Percentiles rank a stretch among this genome's conserved stretches.
Evolutionary conservation across 2,888 invertebrate species (phyloP).

Genomic region (Ectemnius cavifrons): DNA sequence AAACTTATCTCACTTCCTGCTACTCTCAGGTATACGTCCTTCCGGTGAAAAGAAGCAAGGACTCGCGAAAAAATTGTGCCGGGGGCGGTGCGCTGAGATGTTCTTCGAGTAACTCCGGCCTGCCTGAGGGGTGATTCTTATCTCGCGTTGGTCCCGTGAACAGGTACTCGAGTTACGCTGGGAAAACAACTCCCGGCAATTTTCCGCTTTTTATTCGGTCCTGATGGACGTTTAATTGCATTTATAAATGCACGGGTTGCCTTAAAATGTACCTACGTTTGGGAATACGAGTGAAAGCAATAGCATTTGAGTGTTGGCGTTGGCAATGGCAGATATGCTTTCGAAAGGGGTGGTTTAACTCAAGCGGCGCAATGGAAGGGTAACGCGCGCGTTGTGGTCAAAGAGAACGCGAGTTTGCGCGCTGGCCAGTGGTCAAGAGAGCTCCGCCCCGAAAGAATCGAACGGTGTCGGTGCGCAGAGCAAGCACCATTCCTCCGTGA

Average conservation of each 20-base stretch:
- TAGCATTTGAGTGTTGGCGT: no score
- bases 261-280: no score
- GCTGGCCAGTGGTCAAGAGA: slow-evolving; percentile 75
- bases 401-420: slow-evolving; percentile 67
- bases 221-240: no score
- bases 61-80: slow-evolving; percentile 20
- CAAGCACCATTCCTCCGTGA: slow-evolving; percentile 15
- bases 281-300: no score
- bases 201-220: no score
- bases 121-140: neutral
- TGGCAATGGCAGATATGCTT: neutral
- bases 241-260: no score
- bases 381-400: slow-evolving; percentile 9
- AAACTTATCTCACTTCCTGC: slow-evolving; percentile 59
- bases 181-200: no score
- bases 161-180: no score
- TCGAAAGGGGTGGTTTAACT: slow-evolving; percentile 15
- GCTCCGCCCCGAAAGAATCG: slow-evolving; percentile 75
- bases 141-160: neutral
- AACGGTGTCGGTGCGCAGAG: slow-evolving; percentile 55
- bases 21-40: slow-evolving; percentile 43
- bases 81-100: neutral
- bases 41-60: slow-evolving; percentile 40
- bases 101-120: neutral
- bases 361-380: slow-evolving; percentile 9